Base-by-base conservation (phyloP, 37 sponge, comb jelly and placozoan species). In the Agelas oroides region DNA sequence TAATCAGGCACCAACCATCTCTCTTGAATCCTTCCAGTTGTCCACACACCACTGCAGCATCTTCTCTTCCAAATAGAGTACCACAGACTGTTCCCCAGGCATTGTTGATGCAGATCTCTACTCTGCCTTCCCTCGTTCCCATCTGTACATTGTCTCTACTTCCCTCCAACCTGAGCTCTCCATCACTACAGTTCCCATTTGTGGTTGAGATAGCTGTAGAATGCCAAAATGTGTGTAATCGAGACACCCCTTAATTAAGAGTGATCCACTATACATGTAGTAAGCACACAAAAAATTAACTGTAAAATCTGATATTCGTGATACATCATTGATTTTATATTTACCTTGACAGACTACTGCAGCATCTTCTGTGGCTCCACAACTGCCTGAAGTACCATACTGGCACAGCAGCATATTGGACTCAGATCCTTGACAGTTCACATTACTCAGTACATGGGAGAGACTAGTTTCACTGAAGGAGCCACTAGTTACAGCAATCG, bases 381-480 rank as follows among this genome's bases (percentile, higher is more conserved):
- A 67, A 19, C 34, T 6, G n/a, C 2, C 30, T 19, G 30, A 2
- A 35, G 33, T 32, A 1, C 27, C 56, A 8, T 46, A 46, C 46
- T 46, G n/a, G 25, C 25, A 20, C 13, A n/a, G 63, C 39, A 78
- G 21, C 5, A 86, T 71, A 18, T 27, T 30, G 23, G 5, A 0
- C 71, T 86, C 86, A 20, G 54, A 39, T 0, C 86, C 86, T 25
- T 25, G 56, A 59, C 86, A 86, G 79, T 69, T 70, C n/a, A 77
- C 59, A 41, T 78, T 38, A 60, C 38, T 72, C 21, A 82, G 41
- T 18, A 82, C 21, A 15, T 59, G 30, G n/a, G 32, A 2, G 0
- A 12, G 39, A 13, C 23, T 23, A 6, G 14, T 20, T 12, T 63
- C 78, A 77, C 53, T 30, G 61, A 77, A 77, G 17, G 20, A 20